These are phyloP conservation scores for Actinopyga echinites DNA, from an alignment of 53 echinoderm and acorn worm genomes.

Conservation along the genomic window DNA sequence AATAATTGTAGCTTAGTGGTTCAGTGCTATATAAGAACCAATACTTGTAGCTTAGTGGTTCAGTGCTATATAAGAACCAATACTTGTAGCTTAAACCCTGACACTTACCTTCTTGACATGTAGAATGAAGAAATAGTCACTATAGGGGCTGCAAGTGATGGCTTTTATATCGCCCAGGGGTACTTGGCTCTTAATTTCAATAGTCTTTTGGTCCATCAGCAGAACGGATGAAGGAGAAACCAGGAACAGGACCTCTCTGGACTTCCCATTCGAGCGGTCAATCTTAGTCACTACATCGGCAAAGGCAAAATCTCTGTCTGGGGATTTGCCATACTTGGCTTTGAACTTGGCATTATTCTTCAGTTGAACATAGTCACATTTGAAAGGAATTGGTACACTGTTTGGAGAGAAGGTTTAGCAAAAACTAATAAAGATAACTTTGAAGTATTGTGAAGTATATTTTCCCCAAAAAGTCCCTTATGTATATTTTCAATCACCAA, in stretches of 20 bases:
- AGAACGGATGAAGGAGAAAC: constrained; percentile 74
- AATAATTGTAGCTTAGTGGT: too few species aligned
- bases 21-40: too few species aligned
- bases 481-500: too few species aligned
- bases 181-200: constrained; percentile 69
- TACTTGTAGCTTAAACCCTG: too few species aligned
- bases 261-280: constrained; percentile 94
- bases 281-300: constrained; percentile 86
- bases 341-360: constrained; percentile 84
- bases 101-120: constrained; percentile 78
- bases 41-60: too few species aligned
- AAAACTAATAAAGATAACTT: background rate
- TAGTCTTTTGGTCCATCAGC: constrained; percentile 91
- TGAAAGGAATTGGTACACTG: constrained; percentile 81
- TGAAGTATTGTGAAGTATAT: too few species aligned
- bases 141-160: constrained; percentile 87
- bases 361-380: constrained; percentile 88
- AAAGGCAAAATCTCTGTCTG: constrained; percentile 82
- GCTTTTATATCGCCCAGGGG: constrained; percentile 73
- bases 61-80: too few species aligned
- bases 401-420: background rate
- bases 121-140: constrained; percentile 72
- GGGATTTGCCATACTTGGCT: constrained; percentile 54
- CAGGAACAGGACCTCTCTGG: constrained; percentile 74
- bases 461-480: too few species aligned